Conservation (phyloP, 2,113 vertebrate species). For the Delphinapterus leucas region DNA sequence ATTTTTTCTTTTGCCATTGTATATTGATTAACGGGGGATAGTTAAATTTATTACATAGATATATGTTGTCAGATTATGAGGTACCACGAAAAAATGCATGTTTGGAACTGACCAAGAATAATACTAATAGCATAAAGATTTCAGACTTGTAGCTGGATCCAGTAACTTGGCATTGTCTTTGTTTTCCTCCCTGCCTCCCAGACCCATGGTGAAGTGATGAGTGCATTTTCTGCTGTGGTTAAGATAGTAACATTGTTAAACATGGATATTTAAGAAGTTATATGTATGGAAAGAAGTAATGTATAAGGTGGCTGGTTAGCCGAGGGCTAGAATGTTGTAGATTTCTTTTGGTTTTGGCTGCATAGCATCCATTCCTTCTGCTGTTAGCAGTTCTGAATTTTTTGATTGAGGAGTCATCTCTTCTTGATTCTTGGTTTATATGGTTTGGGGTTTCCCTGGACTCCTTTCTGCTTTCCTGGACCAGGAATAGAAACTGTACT, state of each 20-base stretch:
- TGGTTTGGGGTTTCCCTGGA: neutral
- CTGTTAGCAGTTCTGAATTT: neutral
- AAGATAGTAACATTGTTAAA: neutral
- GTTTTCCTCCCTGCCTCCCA: neutral
- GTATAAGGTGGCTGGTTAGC: neutral
- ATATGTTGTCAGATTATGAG: neutral
- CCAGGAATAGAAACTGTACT: neutral
- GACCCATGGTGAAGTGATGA: neutral
- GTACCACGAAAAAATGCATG: neutral
- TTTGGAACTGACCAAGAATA: neutral
- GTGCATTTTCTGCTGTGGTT: neutral
- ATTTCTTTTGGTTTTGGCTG: neutral
- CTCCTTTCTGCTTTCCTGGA: neutral
- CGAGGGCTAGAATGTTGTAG: neutral
- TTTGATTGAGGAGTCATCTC: neutral
- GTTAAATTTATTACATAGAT: neutral
- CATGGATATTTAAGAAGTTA: neutral
- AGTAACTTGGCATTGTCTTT: neutral
- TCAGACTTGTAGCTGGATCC: neutral
- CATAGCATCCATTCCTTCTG: neutral
- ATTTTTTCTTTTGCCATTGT: neutral
- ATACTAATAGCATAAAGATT: neutral
- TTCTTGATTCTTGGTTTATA: neutral
- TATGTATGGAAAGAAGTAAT: neutral
- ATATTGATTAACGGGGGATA: neutral